These are phyloP conservation scores for Diabrotica virgifera DNA, from an alignment of 1,140 invertebrate species.

Conservation along the genomic window DNA sequence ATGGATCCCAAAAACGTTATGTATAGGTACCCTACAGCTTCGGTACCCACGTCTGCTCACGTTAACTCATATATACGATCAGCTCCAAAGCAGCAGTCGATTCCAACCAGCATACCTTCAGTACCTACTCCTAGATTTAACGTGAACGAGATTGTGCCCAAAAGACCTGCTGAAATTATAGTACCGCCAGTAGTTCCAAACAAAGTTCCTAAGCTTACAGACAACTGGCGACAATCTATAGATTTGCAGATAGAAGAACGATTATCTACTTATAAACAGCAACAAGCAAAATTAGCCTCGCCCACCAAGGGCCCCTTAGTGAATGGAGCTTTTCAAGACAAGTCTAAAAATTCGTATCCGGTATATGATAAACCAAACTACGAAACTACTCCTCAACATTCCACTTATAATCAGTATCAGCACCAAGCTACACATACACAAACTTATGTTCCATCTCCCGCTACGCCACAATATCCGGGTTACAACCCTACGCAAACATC, in stretches of 20 bases:
- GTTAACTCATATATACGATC: constrained; percentile 23
- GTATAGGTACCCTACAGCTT: constrained; percentile 9
- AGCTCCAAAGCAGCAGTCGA: not conserved
- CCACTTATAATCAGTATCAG: constrained; percentile 25
- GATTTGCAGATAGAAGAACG: constrained; percentile 58
- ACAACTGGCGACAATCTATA: constrained; percentile 54
- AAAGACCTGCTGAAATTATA: constrained; percentile 46
- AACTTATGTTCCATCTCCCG: constrained; percentile 39
- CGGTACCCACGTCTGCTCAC: constrained; percentile 18
- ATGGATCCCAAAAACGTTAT: not conserved
- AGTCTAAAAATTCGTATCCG: constrained; percentile 21
- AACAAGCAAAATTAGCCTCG: constrained; percentile 25
- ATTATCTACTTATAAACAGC: constrained; percentile 44
- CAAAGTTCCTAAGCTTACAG: constrained; percentile 51
- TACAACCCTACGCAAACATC: constrained; percentile 26
- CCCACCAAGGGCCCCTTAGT: constrained; percentile 26
- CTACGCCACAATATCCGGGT: constrained; percentile 36
- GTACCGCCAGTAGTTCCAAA: constrained; percentile 42
- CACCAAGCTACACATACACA: constrained; percentile 35
- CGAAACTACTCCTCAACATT: constrained; percentile 6
- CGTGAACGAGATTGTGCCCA: constrained; percentile 33
- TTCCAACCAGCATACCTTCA: not conserved
- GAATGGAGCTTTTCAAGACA: constrained; percentile 37
- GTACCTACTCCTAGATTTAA: not conserved
- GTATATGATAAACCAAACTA: constrained; percentile 13